These are phyloP conservation scores for Drosophila lowei DNA, from an alignment of 1,140 invertebrate genomes.

Conservation along the genomic window DNA sequence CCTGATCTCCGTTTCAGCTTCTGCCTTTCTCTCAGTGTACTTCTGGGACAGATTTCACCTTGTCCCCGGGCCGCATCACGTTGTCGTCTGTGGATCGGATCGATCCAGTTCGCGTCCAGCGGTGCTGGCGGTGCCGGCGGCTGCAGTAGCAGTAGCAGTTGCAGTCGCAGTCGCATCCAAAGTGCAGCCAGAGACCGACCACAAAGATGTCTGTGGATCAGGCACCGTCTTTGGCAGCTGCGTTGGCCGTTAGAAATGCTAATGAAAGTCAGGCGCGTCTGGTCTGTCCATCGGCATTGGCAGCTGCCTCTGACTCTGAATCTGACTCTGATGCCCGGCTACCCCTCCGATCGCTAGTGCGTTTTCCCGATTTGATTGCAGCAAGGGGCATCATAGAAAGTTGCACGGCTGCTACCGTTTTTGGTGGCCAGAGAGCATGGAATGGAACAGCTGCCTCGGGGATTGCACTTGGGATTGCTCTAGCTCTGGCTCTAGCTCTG, in stretches of 20 bases:
- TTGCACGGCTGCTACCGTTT: slow-evolving; percentile 76
- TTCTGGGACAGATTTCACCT: slow-evolving; percentile 43
- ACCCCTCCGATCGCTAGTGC: slow-evolving; percentile 30
- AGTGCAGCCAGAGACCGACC: neutral
- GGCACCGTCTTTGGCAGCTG: slow-evolving; percentile 67
- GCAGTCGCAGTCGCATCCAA: slow-evolving; percentile 11
- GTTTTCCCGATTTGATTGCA: slow-evolving; percentile 69
- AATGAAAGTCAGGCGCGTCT: slow-evolving; percentile 70
- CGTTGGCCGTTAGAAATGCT: slow-evolving; percentile 81
- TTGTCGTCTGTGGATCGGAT: slow-evolving; percentile 40
- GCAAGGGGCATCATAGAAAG: slow-evolving; percentile 70
- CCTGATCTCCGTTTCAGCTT: neutral
- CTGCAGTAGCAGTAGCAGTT: slow-evolving; percentile 14
- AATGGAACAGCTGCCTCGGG: slow-evolving; percentile 57
- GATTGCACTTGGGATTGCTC: slow-evolving; percentile 35
- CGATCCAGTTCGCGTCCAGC: slow-evolving; percentile 59
- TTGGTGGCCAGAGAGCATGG: slow-evolving; percentile 24
- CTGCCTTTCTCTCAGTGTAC: slow-evolving; percentile 15
- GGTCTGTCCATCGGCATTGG: slow-evolving; percentile 55
- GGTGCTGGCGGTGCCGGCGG: neutral
- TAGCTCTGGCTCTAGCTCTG: slow-evolving; percentile 22
- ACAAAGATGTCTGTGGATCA: slow-evolving; percentile 42
- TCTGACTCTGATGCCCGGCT: slow-evolving; percentile 12
- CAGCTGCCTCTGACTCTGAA: slow-evolving; percentile 49
- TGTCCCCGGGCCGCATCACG: slow-evolving; percentile 32